Evolutionary conservation across 2,113 vertebrate species (phyloP), one percentile per base, ranked within the genome.

Genomic region (Macquaria australasica): DNA sequence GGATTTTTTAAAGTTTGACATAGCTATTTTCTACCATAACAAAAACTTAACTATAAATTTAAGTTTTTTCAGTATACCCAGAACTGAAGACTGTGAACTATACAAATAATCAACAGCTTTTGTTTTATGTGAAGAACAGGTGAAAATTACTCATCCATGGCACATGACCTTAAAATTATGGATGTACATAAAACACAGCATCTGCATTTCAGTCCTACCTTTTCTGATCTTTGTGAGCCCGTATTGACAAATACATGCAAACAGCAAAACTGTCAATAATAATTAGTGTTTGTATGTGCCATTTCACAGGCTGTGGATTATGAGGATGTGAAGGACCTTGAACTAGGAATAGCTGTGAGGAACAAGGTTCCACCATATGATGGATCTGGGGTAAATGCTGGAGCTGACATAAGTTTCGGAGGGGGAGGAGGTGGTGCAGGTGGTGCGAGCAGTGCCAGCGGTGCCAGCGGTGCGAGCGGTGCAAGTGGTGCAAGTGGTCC

Each of bases 271-370:
- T 18, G 4, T 3, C 11, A n/a, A 3, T 34, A n/a, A 9, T 14
- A 14, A 59, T 72, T 0, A 50, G 23, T 25, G 2, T 69, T 37
- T 79, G 9, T 77, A 15, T 79, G 1, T 88, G 7, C 3, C 21
- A 77, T 80, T 63, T 70, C 43, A 89, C 74, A 99, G 98, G 88
- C 92, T 85, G 90, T 99, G 76, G 95, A 99, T 92, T 99, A 96
- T 84, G 98, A 99, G 91, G 83, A 97, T 4, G 37, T 96, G 10
- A 93, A 95, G 78, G 77, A 70, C 71, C 63, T 97, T 68, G 82
- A 97, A 0, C 92, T 99, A 12, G 88, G 93, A 23, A 77, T 99
- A 12, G 85, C 82, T 45, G 95, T 98, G 43, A 91, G 59, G 73
- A 99, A 99, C 2, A 91, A 73, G 8, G 94, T 87, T 73, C 43